Evolutionary conservation across 1,140 invertebrate genomes (phyloP).

Genomic region (Euura saliciscinereae): DNA sequence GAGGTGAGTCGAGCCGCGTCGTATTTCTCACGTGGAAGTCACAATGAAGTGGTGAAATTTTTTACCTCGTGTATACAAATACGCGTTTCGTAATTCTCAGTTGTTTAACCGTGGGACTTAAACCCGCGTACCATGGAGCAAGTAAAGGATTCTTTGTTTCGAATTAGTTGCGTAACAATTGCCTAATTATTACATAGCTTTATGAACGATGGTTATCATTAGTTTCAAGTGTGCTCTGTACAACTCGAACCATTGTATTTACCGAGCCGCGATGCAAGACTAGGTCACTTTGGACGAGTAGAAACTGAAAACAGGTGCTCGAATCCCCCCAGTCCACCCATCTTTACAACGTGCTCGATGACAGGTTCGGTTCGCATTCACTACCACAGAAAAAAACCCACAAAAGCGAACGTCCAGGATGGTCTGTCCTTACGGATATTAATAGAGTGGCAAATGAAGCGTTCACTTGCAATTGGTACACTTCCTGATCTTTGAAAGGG

Average conservation of each 20-base stretch:
- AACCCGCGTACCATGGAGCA: background rate
- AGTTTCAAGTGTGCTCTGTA: background rate
- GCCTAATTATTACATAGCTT: background rate
- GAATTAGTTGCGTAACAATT: background rate
- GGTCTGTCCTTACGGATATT: too few relatives aligned
- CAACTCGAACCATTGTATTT: background rate
- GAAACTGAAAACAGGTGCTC: conserved; percentile 5
- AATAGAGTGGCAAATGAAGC: background rate
- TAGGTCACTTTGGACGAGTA: background rate
- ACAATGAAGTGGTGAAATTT: too few relatives aligned
- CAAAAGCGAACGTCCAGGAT: too few relatives aligned
- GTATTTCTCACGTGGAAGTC: background rate
- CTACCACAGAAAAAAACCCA: background rate
- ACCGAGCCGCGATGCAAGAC: background rate
- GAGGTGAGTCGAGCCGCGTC: background rate
- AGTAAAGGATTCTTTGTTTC: background rate
- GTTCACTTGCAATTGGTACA: background rate
- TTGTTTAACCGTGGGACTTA: background rate
- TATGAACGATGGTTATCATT: background rate
- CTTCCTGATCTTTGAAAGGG: background rate
- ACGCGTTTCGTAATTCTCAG: background rate
- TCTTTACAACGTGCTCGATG: background rate
- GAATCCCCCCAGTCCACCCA: background rate
- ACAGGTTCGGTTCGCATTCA: background rate
- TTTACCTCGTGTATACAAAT: too few relatives aligned